Conservation (phyloP, 2,888 invertebrate species). For the Beris morrisii region DNA sequence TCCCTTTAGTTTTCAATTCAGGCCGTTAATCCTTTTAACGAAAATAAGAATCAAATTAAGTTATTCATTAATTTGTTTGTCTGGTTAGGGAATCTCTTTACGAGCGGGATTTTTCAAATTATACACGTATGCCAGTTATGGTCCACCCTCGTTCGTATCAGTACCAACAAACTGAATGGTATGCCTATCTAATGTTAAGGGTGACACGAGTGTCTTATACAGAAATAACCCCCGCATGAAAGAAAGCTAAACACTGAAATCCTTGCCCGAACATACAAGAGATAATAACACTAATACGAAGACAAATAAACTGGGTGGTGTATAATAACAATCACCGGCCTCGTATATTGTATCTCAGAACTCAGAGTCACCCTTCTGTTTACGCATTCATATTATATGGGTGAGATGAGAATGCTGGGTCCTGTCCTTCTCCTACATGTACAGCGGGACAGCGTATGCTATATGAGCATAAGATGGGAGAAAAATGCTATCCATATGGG, state of each 20-base stretch:
- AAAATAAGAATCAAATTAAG: constrained; percentile 40
- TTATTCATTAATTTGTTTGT: constrained; percentile 40
- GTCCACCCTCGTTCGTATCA: too few species aligned
- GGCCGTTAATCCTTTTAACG: constrained; percentile 20
- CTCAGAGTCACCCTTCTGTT: constrained; percentile 21
- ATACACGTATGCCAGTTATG: neutral
- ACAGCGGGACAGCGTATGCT: constrained; percentile 22
- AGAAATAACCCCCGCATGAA: constrained; percentile 6
- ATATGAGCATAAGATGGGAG: constrained; percentile 26
- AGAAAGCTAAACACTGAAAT: neutral
- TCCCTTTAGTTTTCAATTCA: constrained; percentile 23
- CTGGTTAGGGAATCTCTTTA: constrained; percentile 24
- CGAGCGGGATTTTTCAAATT: constrained; percentile 10
- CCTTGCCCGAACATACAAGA: constrained; percentile 19
- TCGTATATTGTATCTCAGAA: constrained; percentile 20
- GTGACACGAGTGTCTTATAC: constrained; percentile 31
- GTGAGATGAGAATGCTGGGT: constrained; percentile 9
- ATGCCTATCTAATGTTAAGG: constrained; percentile 9
- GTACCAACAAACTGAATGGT: too few species aligned
- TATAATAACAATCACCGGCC: constrained; percentile 32
- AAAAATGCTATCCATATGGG: constrained; percentile 40
- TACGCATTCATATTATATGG: constrained; percentile 25
- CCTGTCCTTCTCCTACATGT: constrained; percentile 8
- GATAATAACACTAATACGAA: constrained; percentile 32
- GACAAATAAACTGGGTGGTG: constrained; percentile 32